A percentile compares a stretch with the other conserved stretches of the same genome.
Conservation (phyloP, 2,113 vertebrate genomes). For the Brachypteracias leptosomus region DNA sequence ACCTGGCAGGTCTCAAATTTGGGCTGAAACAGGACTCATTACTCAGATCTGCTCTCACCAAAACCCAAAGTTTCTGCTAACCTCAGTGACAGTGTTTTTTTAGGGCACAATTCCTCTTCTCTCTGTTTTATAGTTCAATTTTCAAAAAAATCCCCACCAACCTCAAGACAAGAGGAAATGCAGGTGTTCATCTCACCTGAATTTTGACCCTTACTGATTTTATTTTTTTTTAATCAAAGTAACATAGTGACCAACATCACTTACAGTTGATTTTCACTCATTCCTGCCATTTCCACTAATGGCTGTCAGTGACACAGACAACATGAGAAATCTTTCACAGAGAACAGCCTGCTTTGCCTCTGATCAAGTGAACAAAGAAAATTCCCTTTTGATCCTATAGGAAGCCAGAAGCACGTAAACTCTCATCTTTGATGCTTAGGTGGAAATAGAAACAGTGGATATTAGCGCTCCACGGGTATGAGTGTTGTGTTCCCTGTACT, state of each 20-base stretch:
- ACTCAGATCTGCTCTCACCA: neutral
- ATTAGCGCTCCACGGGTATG: neutral
- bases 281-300: neutral
- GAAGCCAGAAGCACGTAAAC: too few species aligned
- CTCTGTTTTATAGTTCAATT: neutral
- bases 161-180: neutral
- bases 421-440: neutral
- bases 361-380: neutral
- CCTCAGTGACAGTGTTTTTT: neutral
- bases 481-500: neutral
- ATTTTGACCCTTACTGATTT: neutral
- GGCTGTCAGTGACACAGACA: neutral
- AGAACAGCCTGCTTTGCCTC: neutral
- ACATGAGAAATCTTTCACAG: neutral
- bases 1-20: neutral
- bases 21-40: neutral
- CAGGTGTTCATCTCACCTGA: neutral
- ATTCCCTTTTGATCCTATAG: neutral
- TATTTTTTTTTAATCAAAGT: neutral
- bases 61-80: neutral
- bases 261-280: neutral
- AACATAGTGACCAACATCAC: neutral
- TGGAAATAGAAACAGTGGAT: neutral
- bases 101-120: neutral
- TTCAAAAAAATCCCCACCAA: neutral